Evolutionary conservation across 2,888 invertebrate genomes (phyloP), one percentile per base, ranked within the genome.

Genomic region (Clunio marinus): DNA sequence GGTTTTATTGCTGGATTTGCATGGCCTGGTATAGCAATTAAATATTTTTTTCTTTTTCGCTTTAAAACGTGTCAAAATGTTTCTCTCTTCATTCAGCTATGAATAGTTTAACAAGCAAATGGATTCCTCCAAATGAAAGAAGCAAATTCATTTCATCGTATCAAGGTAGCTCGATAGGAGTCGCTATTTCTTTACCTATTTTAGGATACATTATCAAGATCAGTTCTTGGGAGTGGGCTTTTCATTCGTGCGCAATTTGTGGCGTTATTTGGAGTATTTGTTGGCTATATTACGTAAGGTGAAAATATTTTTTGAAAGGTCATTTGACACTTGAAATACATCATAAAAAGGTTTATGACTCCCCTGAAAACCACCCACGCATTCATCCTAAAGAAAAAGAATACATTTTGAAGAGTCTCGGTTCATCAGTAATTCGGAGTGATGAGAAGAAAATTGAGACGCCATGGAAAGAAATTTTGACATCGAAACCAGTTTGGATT

Each of bases 111-210:
- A 20, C 41, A 3, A 15, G 89, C 0, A 83, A 85, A 72, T 92
- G 92, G 92, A 89, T 91, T 67, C 91, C 91, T n/a, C 88, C 88
- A 0, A 82, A 88, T 71, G 92, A 93, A 75, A 15, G 41, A 13
- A 59, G 62, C 28, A 62, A 85, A 77, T 86, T 86, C 70, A 83
- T 86, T 2, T 85, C 84, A 32, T 81, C 86, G 45, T 85, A 84
- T 73, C 74, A 84, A 71, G 85, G 85, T 13, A 83, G 83, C 75
- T 86, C 86, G 0, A 81, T 87, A 1, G 87, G 87, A 7, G 83
- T 84, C 22, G 86, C 86, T 0, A 70, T 86, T 17, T 87, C 88
- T 5, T 87, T 87, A 75, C 87, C 88, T 0, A 76, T 89, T 69
- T 88, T 88, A 71, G 88, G 88, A 1, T 80, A 83, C 70, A 81